These are phyloP conservation scores for Cheilosia vulpina DNA, from an alignment of 2,888 invertebrate genomes.

Conservation along the genomic window DNA sequence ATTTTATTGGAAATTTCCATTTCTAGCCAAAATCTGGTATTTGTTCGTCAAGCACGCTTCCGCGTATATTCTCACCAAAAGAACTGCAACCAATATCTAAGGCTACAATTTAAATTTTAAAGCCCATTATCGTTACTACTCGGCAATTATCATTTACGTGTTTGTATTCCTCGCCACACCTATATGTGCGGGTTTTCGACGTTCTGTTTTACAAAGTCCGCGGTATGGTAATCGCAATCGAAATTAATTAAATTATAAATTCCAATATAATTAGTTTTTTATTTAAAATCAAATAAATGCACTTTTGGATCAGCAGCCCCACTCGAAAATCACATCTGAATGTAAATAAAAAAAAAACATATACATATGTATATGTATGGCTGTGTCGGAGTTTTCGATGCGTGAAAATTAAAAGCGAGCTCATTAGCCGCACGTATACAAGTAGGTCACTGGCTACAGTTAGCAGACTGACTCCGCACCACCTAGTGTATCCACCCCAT, in stretches of 20 bases:
- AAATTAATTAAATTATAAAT: conserved; percentile 74
- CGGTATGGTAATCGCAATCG: conserved; percentile 59
- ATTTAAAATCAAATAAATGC: conserved; percentile 69
- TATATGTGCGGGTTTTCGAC: not conserved
- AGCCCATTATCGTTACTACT: not conserved
- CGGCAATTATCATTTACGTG: conserved; percentile 1
- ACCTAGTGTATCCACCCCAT: not conserved
- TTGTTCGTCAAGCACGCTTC: no score
- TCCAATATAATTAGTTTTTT: conserved; percentile 68
- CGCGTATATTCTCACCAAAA: no score
- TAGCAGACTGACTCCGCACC: conserved; percentile 7
- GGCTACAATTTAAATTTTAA: no score
- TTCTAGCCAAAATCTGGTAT: no score
- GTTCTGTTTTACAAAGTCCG: conserved; percentile 31
- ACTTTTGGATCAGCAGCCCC: conserved; percentile 22
- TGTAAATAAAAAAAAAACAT: conserved; percentile 24
- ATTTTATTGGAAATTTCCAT: no score
- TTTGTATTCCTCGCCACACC: not conserved
- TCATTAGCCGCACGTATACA: conserved; percentile 63
- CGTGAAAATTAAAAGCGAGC: conserved; percentile 65
- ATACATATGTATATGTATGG: not conserved
- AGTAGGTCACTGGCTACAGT: conserved; percentile 60
- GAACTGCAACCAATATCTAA: no score
- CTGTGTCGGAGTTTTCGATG: conserved; percentile 32
- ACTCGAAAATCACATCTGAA: conserved; percentile 49